phyloP scores from a whole-genome alignment of 2,888 invertebrate species.

The Diploptera punctata region DNA sequence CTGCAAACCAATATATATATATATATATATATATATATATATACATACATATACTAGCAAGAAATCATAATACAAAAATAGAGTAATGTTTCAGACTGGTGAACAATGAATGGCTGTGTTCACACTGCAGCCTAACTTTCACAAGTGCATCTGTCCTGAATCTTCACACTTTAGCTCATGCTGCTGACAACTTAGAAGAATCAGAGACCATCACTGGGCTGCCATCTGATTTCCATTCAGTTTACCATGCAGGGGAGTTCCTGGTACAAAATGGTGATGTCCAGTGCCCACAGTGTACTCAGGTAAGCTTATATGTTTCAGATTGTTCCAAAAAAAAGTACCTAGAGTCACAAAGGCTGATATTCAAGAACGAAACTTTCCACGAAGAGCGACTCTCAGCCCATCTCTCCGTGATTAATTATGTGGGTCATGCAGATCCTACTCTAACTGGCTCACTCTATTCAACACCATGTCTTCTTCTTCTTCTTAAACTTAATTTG shows the following conservation, averaged over 20 bases:
- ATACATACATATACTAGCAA: no score
- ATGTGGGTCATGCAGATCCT: no score
- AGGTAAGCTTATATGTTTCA: conserved; percentile 41
- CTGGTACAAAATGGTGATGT: conserved; percentile 35
- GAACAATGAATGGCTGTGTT: conserved; percentile 54
- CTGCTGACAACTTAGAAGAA: conserved; percentile 51
- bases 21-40: no score
- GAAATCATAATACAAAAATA: no score
- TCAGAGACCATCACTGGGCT: conserved; percentile 40
- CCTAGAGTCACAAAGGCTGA: background rate
- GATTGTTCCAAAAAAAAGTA: background rate
- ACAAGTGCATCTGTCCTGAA: conserved; percentile 58
- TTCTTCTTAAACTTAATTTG: no score
- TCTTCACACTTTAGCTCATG: conserved; percentile 61
- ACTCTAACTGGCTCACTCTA: no score
- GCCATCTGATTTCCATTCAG: conserved; percentile 30
- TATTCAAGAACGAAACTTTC: no score
- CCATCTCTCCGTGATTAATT: no score
- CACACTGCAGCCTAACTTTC: conserved; percentile 53
- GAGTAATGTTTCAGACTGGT: conserved; percentile 41
- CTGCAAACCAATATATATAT: no score
- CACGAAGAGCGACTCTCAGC: no score
- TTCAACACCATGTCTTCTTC: no score
- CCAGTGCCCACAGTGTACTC: conserved; percentile 37
- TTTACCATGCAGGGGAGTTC: conserved; percentile 39